Conservation (phyloP, 2,113 vertebrate genomes). For the Rhea americana region DNA sequence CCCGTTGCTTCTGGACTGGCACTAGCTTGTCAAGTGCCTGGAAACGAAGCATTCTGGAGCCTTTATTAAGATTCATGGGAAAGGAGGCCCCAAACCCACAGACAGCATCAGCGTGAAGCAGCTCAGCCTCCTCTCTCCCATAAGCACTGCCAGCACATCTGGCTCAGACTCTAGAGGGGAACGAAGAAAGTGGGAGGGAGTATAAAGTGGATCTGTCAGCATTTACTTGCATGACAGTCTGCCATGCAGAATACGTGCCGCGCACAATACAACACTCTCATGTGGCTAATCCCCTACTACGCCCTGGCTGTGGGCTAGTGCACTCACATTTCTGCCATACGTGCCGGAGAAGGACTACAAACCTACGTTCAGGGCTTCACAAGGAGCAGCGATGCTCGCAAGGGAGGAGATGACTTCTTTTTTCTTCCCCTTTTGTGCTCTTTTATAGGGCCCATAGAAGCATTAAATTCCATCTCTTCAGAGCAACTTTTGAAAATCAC, state of each 20-base stretch:
- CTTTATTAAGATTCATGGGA: constrained; percentile 58
- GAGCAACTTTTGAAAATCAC: neutral
- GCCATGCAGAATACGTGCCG: constrained; percentile 11
- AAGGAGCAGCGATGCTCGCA: neutral
- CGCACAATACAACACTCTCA: constrained; percentile 7
- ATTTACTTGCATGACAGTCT: constrained; percentile 48
- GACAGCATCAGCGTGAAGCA: constrained; percentile 32
- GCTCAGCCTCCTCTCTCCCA: constrained; percentile 17
- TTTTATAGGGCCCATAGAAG: neutral
- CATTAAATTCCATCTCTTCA: neutral
- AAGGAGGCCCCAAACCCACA: constrained; percentile 46
- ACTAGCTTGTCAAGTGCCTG: constrained; percentile 13
- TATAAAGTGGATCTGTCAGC: constrained; percentile 50
- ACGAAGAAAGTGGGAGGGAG: constrained; percentile 24
- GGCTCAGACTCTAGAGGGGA: constrained; percentile 28
- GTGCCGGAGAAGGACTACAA: neutral
- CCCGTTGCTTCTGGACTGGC: constrained; percentile 47
- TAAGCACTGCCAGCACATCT: constrained; percentile 59
- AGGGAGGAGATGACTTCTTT: neutral
- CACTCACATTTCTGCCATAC: neutral
- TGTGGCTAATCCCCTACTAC: neutral
- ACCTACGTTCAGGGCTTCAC: neutral
- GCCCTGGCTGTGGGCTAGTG: constrained; percentile 34
- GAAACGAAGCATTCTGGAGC: constrained; percentile 50
- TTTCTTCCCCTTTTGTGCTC: neutral